phyloP scores from a whole-genome alignment of 2,797 vertebrate genomes.

The Varecia variegata region DNA sequence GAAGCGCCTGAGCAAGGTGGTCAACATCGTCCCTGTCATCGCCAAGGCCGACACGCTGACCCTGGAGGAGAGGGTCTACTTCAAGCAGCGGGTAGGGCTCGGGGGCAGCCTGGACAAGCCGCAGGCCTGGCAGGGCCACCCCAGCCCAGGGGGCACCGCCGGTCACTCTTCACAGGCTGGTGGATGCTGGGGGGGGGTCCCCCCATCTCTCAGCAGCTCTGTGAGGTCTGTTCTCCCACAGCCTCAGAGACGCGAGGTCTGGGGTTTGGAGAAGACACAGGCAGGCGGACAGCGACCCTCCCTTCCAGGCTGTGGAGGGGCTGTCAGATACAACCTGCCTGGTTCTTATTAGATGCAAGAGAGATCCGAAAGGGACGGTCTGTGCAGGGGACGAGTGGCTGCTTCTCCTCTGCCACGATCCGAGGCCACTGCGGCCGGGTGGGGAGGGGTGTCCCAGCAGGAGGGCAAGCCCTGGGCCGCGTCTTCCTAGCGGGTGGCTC shows the following conservation, averaged over 20 bases:
- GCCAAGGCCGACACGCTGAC: slow-evolving; percentile 97
- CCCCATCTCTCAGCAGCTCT: background rate
- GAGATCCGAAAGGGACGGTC: no score
- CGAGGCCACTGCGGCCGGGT: rapidly evolving
- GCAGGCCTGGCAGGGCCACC: background rate
- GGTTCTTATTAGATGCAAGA: background rate
- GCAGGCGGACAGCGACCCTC: rapidly evolving
- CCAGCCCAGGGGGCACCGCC: rapidly evolving
- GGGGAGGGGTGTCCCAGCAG: no score
- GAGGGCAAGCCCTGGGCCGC: rapidly evolving
- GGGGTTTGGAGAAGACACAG: background rate
- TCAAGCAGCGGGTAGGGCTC: slow-evolving; percentile 92
- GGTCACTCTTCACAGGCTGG: background rate
- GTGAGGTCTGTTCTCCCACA: background rate
- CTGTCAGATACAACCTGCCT: rapidly evolving
- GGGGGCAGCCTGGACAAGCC: background rate
- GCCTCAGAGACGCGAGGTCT: background rate
- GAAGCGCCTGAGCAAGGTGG: slow-evolving; percentile 97
- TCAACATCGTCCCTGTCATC: slow-evolving; percentile 98
- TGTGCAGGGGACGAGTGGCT: no score
- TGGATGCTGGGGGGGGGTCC: no score
- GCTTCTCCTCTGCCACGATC: background rate
- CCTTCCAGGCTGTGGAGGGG: rapidly evolving
- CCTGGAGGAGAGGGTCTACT: slow-evolving; percentile 95
- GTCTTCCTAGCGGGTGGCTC: rapidly evolving